Base-by-base conservation (phyloP, 2,797 vertebrate genomes). In the Neomorphus geoffroyi region DNA sequence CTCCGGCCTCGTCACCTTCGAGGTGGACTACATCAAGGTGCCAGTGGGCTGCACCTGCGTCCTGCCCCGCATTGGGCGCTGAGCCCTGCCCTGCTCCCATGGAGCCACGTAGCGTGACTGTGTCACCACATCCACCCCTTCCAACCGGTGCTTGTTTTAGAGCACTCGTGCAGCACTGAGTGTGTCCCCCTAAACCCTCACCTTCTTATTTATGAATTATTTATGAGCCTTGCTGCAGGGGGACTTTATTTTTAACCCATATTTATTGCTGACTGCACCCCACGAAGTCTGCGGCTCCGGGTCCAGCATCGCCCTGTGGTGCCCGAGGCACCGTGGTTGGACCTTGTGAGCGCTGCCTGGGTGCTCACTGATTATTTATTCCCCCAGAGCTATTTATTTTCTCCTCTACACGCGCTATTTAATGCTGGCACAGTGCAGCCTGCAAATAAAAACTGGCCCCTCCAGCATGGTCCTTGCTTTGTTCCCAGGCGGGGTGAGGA, bases 11-110 rank as follows among this genome's bases (percentile, higher is more conserved):
- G 97, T 97, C 7, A 4, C 62, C 72, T 97, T 98, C 18, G 79
- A 96, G 16, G 43, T 95, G 1, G 94, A 98, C 10, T 96, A 66
- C 94, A 97, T 98, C 45, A 11, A 66, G 0, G 98, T 99, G 27
- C 94, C 97, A 0, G 98, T 99, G 35, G 99, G 98, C 60, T 99
- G 99, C 46, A 98, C 98, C 67, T 99, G 99, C 3, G 98, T 95
- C 32, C 92, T 97, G 56, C 97, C 98, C 67, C 93, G 95, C 62
- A 95, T 93, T 3, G 33, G 14, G 4, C 30, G 54, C 73, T 96
- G 80, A 94, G 7, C 24, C 4, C 23, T 4, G 10, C 45, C 6
- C 4, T 17, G 18, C 97, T 96, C 96, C 85, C 39, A 37, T 92
- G 96, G 95, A 97, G 94, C 93, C 66, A 80, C 54, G n/a, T 86